A percentile compares a stretch with the other conserved stretches of the same genome.
Conservation (phyloP, 2,888 invertebrate species). For the Leptothorax acervorum region DNA sequence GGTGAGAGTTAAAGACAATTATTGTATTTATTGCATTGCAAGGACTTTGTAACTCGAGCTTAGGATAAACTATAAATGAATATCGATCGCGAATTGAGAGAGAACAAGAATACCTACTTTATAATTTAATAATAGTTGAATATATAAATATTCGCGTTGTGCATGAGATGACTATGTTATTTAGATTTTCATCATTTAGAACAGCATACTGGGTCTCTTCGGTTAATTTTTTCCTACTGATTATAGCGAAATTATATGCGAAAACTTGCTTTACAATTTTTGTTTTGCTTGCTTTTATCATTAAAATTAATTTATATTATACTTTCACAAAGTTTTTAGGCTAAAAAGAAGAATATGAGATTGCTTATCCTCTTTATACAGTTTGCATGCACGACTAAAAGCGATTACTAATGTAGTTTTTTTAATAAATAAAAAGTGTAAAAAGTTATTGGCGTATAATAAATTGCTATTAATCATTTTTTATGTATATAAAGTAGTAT, state of each 20-base stretch:
- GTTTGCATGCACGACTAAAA: neutral
- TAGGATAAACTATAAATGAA: constrained; percentile 12
- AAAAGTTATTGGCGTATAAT: constrained; percentile 70
- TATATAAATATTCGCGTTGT: constrained; percentile 16
- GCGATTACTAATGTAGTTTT: constrained; percentile 6
- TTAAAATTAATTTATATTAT: constrained; percentile 17
- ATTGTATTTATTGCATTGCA: constrained; percentile 41
- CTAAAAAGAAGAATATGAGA: neutral
- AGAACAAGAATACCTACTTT: neutral
- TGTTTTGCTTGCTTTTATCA: constrained; percentile 6
- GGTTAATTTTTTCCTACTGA: neutral
- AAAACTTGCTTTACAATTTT: neutral
- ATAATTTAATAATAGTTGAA: constrained; percentile 19
- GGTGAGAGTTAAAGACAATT: constrained; percentile 49
- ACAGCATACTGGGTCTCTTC: neutral
- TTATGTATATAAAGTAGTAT: constrained; percentile 72
- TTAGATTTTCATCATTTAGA: constrained; percentile 13
- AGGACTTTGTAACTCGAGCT: constrained; percentile 30
- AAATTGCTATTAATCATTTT: constrained; percentile 67
- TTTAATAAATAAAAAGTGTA: constrained; percentile 54
- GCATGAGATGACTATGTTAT: neutral
- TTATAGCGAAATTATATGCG: neutral
- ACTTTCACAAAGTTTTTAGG: neutral
- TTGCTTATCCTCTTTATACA: neutral
- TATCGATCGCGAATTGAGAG: constrained; percentile 17